Evolutionary conservation across 2,888 invertebrate species (phyloP).

Genomic region (Sphaerophoria taeniata): DNA sequence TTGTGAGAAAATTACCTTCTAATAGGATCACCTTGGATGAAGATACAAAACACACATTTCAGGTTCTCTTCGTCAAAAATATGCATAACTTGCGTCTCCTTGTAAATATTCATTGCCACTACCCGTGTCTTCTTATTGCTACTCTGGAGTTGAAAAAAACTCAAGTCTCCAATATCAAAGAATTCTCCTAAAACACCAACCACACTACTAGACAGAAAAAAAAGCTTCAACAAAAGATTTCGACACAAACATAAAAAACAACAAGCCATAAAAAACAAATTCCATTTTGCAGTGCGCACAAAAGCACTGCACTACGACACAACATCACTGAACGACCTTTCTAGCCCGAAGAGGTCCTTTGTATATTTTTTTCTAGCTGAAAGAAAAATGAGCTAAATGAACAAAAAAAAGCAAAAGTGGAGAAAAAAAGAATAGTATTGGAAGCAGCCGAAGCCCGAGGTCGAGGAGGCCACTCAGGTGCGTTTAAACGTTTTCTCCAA

Average conservation of each 20-base stretch:
- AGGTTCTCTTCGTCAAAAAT: neutral
- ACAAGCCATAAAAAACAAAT: slow-evolving; percentile 69
- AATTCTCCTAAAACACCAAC: slow-evolving; percentile 40
- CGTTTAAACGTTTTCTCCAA: slow-evolving; percentile 72
- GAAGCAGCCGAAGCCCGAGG: slow-evolving; percentile 30
- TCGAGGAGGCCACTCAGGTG: slow-evolving; percentile 70
- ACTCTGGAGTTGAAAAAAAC: slow-evolving; percentile 24
- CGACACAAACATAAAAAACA: slow-evolving; percentile 3
- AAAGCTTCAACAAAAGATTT: slow-evolving; percentile 55
- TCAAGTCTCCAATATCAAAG: slow-evolving; percentile 67
- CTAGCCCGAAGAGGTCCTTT: slow-evolving; percentile 22
- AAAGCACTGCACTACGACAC: slow-evolving; percentile 67
- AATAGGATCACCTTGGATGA: too few species aligned
- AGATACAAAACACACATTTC: too few species aligned
- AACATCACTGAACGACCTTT: slow-evolving; percentile 24
- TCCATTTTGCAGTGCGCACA: slow-evolving; percentile 69
- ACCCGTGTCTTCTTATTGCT: slow-evolving; percentile 63
- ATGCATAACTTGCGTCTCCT: neutral
- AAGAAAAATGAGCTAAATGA: slow-evolving; percentile 3
- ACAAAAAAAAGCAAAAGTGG: slow-evolving; percentile 4
- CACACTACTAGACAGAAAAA: slow-evolving; percentile 52
- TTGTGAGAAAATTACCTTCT: too few species aligned
- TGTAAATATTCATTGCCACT: slow-evolving; percentile 1
- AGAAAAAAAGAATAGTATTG: slow-evolving; percentile 16
- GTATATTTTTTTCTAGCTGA: neutral